Conservation (phyloP, 2,888 invertebrate species). For the Hydrotaea cyrtoneurina region DNA sequence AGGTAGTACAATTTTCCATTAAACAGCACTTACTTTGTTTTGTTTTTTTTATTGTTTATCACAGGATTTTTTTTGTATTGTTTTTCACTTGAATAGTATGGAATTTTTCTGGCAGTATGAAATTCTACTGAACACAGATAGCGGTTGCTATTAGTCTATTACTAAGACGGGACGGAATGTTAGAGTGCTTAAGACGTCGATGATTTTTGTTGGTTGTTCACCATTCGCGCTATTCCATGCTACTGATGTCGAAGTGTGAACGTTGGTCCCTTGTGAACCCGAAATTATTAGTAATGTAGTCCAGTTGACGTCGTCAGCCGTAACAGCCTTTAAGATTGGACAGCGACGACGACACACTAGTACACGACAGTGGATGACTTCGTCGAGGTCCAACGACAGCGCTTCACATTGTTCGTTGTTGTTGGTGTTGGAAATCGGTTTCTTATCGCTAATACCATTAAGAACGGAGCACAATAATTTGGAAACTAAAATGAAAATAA, state of each 20-base stretch:
- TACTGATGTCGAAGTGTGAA: constrained; percentile 50
- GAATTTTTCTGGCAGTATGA: neutral
- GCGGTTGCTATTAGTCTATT: neutral
- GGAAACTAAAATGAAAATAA: constrained; percentile 27
- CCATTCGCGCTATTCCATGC: constrained; percentile 47
- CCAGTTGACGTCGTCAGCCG: constrained; percentile 36
- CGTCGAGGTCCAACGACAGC: constrained; percentile 7
- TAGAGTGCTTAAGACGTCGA: neutral
- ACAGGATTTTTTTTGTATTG: constrained; percentile 52
- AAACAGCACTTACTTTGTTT: constrained; percentile 49
- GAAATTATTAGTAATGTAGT: constrained; percentile 43
- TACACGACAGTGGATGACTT: neutral
- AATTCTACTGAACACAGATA: neutral
- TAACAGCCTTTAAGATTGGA: constrained; percentile 55
- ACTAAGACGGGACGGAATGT: neutral
- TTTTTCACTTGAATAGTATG: neutral
- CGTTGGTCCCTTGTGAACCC: constrained; percentile 48
- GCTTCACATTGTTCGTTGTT: constrained; percentile 17
- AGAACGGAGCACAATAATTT: constrained; percentile 23
- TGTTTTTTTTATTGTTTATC: constrained; percentile 38
- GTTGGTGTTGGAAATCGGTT: constrained; percentile 8
- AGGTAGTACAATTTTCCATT: neutral
- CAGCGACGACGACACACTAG: constrained; percentile 42
- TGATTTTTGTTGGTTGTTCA: constrained; percentile 39
- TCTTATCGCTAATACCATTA: constrained; percentile 51